Percentiles rank a stretch among this genome's conserved stretches.
These are phyloP conservation scores for Rhingia campestris DNA, from an alignment of 2,888 invertebrate species.

Conservation along the genomic window DNA sequence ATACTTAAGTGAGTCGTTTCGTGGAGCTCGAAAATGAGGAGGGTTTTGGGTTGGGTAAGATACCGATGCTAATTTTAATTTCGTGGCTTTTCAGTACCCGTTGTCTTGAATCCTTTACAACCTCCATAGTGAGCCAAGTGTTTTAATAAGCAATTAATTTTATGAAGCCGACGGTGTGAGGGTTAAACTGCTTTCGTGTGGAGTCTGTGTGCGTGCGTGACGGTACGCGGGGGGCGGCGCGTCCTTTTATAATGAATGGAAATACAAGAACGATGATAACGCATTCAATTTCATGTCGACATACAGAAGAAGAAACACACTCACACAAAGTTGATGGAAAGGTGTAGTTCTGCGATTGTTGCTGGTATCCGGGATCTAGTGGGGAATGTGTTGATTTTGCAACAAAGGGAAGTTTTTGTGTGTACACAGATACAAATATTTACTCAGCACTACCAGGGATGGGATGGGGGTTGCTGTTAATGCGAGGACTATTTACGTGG, in stretches of 20 bases:
- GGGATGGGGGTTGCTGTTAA: background rate
- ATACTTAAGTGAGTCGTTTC: background rate
- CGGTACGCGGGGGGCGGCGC: background rate
- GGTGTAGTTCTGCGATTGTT: background rate
- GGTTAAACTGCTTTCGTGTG: constrained; percentile 19
- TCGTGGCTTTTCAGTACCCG: constrained; percentile 44
- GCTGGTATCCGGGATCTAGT: constrained; percentile 16
- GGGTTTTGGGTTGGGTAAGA: background rate
- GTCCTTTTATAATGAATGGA: constrained; percentile 17
- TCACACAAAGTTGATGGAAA: constrained; percentile 12
- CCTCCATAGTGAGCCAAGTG: constrained; percentile 51
- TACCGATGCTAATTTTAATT: constrained; percentile 53
- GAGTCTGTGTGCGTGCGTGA: constrained; percentile 36
- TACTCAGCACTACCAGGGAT: background rate
- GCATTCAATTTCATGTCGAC: constrained; percentile 42
- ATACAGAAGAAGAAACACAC: constrained; percentile 1
- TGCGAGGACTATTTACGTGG: background rate
- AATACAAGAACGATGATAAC: constrained; percentile 39
- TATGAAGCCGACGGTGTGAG: constrained; percentile 34
- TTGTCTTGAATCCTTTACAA: constrained; percentile 7
- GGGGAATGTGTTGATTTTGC: constrained; percentile 14
- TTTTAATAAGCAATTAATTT: constrained; percentile 72
- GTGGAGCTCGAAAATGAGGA: too few species aligned
- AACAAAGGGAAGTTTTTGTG: constrained; percentile 20
- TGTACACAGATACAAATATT: too few species aligned